phyloP scores from a whole-genome alignment of 2,888 invertebrate species.

The Cerceris rybyensis region DNA sequence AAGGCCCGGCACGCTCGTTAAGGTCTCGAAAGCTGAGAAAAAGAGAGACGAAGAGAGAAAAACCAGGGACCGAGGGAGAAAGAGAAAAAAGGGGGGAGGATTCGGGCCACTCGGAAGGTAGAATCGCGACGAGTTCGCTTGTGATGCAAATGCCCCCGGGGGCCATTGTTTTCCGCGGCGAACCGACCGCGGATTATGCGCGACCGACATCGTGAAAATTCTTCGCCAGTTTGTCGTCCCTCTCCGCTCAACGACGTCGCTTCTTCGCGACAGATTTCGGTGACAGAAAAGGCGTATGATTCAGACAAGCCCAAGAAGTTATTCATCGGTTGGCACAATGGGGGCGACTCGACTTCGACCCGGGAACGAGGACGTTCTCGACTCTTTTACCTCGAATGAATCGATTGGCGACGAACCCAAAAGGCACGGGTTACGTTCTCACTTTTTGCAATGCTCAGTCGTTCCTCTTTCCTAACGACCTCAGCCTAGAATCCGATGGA shows the following conservation, averaged over 20 bases:
- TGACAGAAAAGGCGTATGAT: conserved; percentile 45
- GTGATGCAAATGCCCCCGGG: conserved; percentile 70
- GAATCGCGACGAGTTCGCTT: conserved; percentile 63
- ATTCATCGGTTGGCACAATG: conserved; percentile 59
- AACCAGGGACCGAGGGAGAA: neutral
- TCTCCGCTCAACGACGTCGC: neutral
- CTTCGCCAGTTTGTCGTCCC: conserved; percentile 31
- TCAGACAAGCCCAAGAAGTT: conserved; percentile 47
- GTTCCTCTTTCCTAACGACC: conserved; percentile 15
- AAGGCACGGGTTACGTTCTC: conserved; percentile 22
- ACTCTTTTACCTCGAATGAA: conserved; percentile 8
- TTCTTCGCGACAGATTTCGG: neutral
- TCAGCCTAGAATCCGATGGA: conserved; percentile 57
- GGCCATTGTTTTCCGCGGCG: conserved; percentile 65
- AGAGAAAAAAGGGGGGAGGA: conserved; percentile 12
- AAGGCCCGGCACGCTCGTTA: conserved; percentile 64
- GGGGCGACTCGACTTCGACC: conserved; percentile 26
- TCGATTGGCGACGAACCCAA: conserved; percentile 30
- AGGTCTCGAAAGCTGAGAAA: conserved; percentile 16
- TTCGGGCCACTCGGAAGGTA: conserved; percentile 45
- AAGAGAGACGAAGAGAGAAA: conserved; percentile 9
- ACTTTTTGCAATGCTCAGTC: conserved; percentile 19
- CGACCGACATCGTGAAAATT: conserved; percentile 59
- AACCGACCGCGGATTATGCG: conserved; percentile 54
- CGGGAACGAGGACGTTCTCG: conserved; percentile 51